A percentile compares a stretch with the other conserved stretches of the same genome.
These are phyloP conservation scores for Telmatochromis bifrenatus DNA, from an alignment of 2,113 vertebrate genomes.

Conservation along the genomic window DNA sequence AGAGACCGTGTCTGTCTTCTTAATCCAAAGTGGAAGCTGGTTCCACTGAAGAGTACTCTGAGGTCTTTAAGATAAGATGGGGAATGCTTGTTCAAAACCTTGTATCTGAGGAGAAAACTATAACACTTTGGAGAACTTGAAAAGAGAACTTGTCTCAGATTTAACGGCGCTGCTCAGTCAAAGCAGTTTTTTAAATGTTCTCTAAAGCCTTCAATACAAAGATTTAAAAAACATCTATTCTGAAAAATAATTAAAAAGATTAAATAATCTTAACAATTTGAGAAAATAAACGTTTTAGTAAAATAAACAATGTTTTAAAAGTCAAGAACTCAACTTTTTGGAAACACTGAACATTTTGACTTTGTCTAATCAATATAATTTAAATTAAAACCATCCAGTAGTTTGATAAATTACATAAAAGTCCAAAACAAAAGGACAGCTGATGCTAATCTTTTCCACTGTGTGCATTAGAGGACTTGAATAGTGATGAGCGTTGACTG, in stretches of 20 bases:
- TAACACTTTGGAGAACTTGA: background rate
- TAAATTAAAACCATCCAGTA: background rate
- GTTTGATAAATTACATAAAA: background rate
- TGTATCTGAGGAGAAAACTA: background rate
- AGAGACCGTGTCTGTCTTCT: fast-evolving
- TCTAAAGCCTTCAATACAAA: background rate
- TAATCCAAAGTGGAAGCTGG: background rate
- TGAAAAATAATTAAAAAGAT: background rate
- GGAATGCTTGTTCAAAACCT: fast-evolving
- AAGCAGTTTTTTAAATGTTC: background rate
- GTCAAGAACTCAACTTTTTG: background rate
- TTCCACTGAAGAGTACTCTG: background rate
- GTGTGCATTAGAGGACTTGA: background rate
- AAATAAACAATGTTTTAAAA: background rate
- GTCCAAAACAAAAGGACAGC: background rate
- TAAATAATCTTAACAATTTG: background rate
- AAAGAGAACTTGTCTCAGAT: background rate
- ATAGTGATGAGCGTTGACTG: background rate
- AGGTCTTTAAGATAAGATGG: background rate
- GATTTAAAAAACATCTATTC: background rate
- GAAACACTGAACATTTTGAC: fast-evolving
- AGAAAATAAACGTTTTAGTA: background rate
- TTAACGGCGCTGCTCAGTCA: background rate
- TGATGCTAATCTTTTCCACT: background rate
- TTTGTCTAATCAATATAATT: background rate